Conservation (phyloP, 2,797 vertebrate genomes). For the Macrochelys suwanniensis region DNA sequence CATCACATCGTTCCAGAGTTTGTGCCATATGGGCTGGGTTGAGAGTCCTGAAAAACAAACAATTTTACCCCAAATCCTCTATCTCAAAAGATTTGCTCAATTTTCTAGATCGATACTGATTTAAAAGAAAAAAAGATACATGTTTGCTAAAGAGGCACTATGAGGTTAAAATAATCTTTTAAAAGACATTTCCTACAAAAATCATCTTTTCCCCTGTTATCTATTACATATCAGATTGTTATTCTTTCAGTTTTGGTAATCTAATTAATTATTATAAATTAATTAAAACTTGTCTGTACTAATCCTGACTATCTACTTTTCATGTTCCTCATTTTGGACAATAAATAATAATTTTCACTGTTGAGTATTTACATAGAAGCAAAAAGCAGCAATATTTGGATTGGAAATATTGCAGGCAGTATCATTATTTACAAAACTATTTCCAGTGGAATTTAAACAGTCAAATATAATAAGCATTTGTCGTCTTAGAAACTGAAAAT, state of each 20-base stretch:
- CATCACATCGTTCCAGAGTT: conserved; percentile 87
- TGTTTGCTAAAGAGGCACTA: not conserved
- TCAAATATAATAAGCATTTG: too few species aligned
- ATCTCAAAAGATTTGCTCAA: not conserved
- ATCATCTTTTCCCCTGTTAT: not conserved
- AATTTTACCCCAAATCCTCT: accelerated
- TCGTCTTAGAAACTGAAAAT: not conserved
- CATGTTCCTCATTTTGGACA: not conserved
- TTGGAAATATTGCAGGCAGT: not conserved
- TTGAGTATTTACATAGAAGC: not conserved
- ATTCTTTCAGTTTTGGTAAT: not conserved
- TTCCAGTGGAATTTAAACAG: not conserved
- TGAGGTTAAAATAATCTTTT: not conserved
- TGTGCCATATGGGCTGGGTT: conserved; percentile 87
- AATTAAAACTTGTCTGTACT: not conserved
- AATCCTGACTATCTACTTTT: not conserved
- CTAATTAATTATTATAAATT: not conserved
- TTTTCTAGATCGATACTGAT: not conserved
- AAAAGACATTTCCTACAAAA: not conserved
- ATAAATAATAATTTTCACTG: not conserved
- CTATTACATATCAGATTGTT: not conserved
- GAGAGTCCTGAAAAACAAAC: conserved; percentile 85
- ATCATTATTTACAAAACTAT: not conserved
- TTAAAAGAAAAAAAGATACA: not conserved
- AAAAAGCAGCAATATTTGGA: not conserved